Conservation (phyloP, 2,113 vertebrate genomes). For the Mesitornis unicolor region DNA sequence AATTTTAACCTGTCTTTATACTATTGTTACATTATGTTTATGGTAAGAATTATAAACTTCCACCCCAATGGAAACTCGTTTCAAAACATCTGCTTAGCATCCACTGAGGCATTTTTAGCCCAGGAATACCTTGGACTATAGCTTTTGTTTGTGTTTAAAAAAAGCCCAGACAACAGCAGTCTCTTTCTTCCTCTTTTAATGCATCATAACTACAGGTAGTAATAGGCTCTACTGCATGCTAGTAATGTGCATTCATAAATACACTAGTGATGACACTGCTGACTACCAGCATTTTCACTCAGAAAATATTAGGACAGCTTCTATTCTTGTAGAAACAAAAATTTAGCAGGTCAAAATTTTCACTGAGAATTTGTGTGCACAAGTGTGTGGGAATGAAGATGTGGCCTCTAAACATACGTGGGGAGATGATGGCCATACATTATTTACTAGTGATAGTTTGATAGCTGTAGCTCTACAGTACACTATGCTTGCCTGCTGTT, state of each 20-base stretch:
- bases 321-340: not conserved
- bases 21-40: not conserved
- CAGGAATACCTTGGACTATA: not conserved
- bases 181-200: not conserved
- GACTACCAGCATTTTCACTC: not conserved
- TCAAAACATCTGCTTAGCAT: not conserved
- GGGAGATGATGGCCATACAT: not conserved
- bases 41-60: not conserved
- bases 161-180: not conserved
- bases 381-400: not conserved
- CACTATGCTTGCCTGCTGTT: not conserved
- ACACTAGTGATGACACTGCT: not conserved
- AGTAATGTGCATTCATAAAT: not conserved
- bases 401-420: not conserved
- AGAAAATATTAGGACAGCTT: not conserved
- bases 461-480: not conserved
- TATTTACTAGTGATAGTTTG: not conserved
- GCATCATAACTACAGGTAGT: not conserved
- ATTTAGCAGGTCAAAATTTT: not conserved
- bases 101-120: not conserved
- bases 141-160: not conserved
- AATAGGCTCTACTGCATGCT: not conserved
- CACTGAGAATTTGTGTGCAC: not conserved
- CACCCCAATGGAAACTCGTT: not conserved
- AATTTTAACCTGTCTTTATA: not conserved